Evolutionary conservation across 1,140 invertebrate species (phyloP), one percentile per base, ranked within the genome.

Genomic region (Potamilus streckersoni): DNA sequence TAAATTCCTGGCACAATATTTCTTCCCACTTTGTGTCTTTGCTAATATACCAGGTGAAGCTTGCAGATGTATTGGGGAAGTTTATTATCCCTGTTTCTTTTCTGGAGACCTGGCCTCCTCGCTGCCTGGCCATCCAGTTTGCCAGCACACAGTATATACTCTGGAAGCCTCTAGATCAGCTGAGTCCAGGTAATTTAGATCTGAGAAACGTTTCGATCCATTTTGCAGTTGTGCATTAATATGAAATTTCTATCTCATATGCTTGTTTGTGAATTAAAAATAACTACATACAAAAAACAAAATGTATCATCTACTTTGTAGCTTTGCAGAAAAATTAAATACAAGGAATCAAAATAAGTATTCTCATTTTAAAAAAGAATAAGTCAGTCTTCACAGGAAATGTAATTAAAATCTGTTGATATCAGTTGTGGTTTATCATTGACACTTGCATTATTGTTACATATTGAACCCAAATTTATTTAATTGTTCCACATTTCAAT

Each of bases 71-170:
- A 13, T 81, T 91, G 56, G 84, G 84, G 15, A 91, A 91, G 80
- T 85, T 85, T 59, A 91, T 91, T 23, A 79, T 91, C 64, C 91
- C 91, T 16, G 86, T 91, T 1, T 90, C 80, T 81, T 91, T 91
- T 72, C 79, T 91, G 38, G 79, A 86, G 38, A 75, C 84, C 13
- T 91, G 91, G 91, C 90, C 91, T 38, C 90, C 90, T 23, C 80
- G 85, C 27, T 91, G 89, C 76, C 82, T 91, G 56, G 91, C 91
- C 12, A 91, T 91, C 59, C 91, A 91, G 82, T 91, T 91, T 84
- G 90, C 90, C n/a, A 91, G 90, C 6, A 91, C 87, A 66, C 89
- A 90, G 79, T 89, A 82, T 71, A 85, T 89, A 49, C 56, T 71
- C 16, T 82, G 83, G 83, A 69, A 69, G 74, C n/a, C 78, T 68